Evolutionary conservation across 2,888 invertebrate species (phyloP), one percentile per base, ranked within the genome.

Genomic region (Alsophila aescularia): DNA sequence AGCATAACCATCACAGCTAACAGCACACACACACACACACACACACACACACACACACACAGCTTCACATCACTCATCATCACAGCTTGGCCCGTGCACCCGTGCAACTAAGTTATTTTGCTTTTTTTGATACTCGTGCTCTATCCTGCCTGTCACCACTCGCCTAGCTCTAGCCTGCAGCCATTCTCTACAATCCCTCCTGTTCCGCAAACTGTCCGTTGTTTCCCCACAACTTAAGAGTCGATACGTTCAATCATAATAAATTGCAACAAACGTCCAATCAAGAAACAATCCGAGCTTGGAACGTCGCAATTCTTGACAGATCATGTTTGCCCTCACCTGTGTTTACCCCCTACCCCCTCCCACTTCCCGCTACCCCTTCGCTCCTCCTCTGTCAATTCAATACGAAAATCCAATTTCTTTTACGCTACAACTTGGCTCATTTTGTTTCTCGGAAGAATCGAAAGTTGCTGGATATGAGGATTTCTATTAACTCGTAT

Each of bases 371-470:
- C 52, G 66, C 48, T 58, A 48, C 37, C 48, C 56, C 49, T 48
- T 21, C 64, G 53, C 53, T 35, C 51, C 60, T 68, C 69, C 69
- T 70, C 68, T 72, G 81, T 81, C 85, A 83, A 83, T 85, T 85
- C 85, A 84, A 86, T 85, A 83, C 83, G 70, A 81, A 73, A 87
- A 87, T 84, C 85, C 87, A 88, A 87, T 89, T 85, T 83, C 83
- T 86, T 86, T 83, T 76, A 81, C 81, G 81, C 79, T 82, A 81
- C 81, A 83, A 85, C 79, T 83, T 78, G 75, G 73, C 76, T 87
- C 85, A 84, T 87, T 85, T 82, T 79, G 79, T 84, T 80, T 78
- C 79, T 72, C 58, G 70, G 65, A 69, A 75, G 75, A 76, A 77
- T 78, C 75, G 74, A 77, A 76, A 75, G 73, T 79, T 78, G 73